Evolutionary conservation across 2,888 invertebrate genomes (phyloP).

Genomic region (Cataglyphis livida): DNA sequence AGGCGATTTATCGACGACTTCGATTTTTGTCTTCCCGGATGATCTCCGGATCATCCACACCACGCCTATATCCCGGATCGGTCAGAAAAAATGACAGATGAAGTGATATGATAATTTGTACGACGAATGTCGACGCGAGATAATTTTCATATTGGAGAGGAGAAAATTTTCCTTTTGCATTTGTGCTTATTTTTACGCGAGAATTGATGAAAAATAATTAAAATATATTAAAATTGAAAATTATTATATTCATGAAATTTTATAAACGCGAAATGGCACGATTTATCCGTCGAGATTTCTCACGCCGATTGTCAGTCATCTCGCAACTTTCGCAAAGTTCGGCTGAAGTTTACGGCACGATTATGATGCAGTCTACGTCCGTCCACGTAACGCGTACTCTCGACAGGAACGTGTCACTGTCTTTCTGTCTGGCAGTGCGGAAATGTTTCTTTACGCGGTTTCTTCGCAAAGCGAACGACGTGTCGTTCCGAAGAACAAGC

Average conservation of each 20-base stretch:
- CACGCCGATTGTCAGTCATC: conserved; percentile 29
- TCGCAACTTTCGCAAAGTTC: conserved; percentile 26
- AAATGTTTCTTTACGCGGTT: conserved; percentile 38
- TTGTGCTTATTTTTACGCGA: neutral
- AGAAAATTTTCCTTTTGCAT: neutral
- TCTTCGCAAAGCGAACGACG: conserved; percentile 23
- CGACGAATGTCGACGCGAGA: conserved; percentile 1
- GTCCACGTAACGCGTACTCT: neutral
- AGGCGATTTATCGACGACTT: conserved; percentile 68
- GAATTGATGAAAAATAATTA: neutral
- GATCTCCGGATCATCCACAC: conserved; percentile 67
- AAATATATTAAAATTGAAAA: neutral
- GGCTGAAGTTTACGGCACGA: conserved; percentile 18
- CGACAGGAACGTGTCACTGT: conserved; percentile 32
- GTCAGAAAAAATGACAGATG: conserved; percentile 60
- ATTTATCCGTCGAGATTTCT: conserved; percentile 22
- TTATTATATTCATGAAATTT: neutral
- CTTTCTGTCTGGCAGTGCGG: conserved; percentile 33
- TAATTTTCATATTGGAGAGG: neutral
- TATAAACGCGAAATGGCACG: neutral
- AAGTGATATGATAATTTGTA: conserved; percentile 52
- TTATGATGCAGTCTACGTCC: conserved; percentile 2
- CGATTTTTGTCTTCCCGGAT: conserved; percentile 69
- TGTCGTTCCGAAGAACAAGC: conserved; percentile 28
- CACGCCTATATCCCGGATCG: conserved; percentile 69